Evolutionary conservation across 35 echinoderm and acorn worm genomes (phyloP), one percentile per base, ranked within the genome.

Genomic region (Heliocidaris tuberculata): DNA sequence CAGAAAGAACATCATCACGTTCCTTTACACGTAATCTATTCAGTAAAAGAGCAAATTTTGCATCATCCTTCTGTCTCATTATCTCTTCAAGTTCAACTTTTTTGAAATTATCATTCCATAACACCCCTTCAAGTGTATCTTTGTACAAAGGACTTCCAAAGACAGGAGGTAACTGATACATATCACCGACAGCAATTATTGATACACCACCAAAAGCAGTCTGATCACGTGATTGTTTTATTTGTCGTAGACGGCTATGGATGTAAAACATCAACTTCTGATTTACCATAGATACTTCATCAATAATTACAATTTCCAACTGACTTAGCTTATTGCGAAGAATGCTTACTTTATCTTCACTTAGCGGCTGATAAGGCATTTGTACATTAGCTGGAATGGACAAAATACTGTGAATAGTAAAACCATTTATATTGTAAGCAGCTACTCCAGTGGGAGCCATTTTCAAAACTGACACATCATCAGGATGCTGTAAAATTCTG

Each of bases 41-140:
- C n/a, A n/a, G n/a, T 47, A 98, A 87, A 32, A 97, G 48, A 50
- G 97, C 97, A 96, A 98, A 97, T 11, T 71, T 16, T 48, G 32
- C 56, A 86, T 98, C 97, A 50, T 97, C 96, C 87, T 95, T 96
- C 96, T 98, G 97, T 85, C 97, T 95, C 96, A 98, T 98, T 15
- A 98, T 96, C 86, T 98, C 27, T 50, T 48, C 70, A 10, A 97
- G 50, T 59, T 97, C 93, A 48, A 90, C 70, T 85, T 71, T 47
- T 15, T 94, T 89, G 48, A 98, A 98, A 48, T 86, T 48, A 49
- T 96, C 56, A 78, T 60, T 96, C 96, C 96, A 97, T 9, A 97
- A 31, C 48, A 85, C 78, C 50, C 27, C n/a, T 12, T 86, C 31
- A 0, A 96, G 49, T 32, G 49, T 90, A 31, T 87, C 48, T 29